These are phyloP conservation scores for Oreochromis spilurus DNA, from an alignment of 2,113 vertebrate genomes.

Conservation along the genomic window DNA sequence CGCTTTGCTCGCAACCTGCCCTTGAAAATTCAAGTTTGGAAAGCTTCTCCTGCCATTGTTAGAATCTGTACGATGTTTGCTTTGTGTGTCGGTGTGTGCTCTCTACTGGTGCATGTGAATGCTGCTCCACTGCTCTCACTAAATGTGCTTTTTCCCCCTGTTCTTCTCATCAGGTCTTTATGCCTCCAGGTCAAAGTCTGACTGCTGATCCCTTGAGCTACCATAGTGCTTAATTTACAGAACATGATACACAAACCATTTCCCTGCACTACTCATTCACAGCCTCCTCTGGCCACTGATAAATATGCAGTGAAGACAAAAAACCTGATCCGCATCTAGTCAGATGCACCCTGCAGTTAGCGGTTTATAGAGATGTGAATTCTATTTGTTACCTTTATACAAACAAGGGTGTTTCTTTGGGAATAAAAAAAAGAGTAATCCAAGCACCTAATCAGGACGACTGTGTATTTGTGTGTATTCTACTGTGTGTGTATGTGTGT, in stretches of 20 bases:
- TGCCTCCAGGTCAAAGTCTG: conserved; percentile 34
- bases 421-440: neutral
- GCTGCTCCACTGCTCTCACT: neutral
- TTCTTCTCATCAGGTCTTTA: conserved; percentile 1
- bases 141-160: fast-evolving
- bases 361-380: neutral
- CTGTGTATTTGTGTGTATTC: neutral
- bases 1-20: conserved; percentile 5
- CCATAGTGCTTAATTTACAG: conserved; percentile 25
- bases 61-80: neutral
- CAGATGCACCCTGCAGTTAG: neutral
- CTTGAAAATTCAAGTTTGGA: conserved; percentile 11
- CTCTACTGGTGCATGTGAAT: neutral
- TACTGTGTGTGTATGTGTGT: neutral
- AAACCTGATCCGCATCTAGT: conserved; percentile 7
- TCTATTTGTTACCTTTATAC: neutral
- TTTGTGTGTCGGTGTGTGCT: neutral
- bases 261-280: conserved; percentile 23
- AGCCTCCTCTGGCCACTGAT: conserved; percentile 35
- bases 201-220: conserved; percentile 30
- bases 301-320: conserved; percentile 47
- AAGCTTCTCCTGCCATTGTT: conserved; percentile 9
- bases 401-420: neutral
- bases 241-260: conserved; percentile 25
- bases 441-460: neutral